Base-by-base conservation (phyloP, 2,113 vertebrate genomes). In the Solea senegalensis region DNA sequence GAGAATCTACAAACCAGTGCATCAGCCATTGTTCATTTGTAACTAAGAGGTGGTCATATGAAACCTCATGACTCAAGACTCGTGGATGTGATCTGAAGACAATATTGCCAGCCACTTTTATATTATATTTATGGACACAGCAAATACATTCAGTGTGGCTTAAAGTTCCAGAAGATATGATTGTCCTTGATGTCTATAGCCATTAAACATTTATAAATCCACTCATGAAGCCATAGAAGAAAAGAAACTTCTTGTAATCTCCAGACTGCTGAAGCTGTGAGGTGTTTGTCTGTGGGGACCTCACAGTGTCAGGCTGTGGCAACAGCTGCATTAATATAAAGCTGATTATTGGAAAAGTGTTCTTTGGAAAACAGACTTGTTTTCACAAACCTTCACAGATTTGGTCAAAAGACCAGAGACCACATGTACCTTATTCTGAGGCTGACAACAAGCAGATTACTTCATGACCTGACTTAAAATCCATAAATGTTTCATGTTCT, bases 361-460 rank as follows among this genome's bases (percentile, higher is more conserved):
- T n/a, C n/a, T n/a, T 62, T 40, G 15, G 45, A 63, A 46, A 50
- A 13, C 16, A 16, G 39, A 10, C 4, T 15, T 52, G 1, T 11
- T 27, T 52, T 52, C 34, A 51, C 2, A n/a, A 48, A 39, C 27
- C 7, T 39, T 46, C 21, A 9, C 49, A 61, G 26, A 28, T 72
- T 60, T 21, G 49, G 2, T 71, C 68, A 51, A 16, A 51, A 10
- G n/a, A 51, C 16, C 41, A 72, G n/a, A 48, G 41, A 55, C 16
- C 2, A 28, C 28, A 26, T 15, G 3, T n/a, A 27, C 40, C 44
- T 41, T 40, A 28, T 49, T 64, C 44, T 66, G 21, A 53, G 10
- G 55, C 41, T 26, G 40, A 65, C 7, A 34, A 49, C 44, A 11
- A 26, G 50, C 8, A 26, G 41, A 39, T 28, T 21, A 40, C 43